Base-by-base conservation (phyloP, 2,113 vertebrate genomes). In the Cinclus mexicanus region DNA sequence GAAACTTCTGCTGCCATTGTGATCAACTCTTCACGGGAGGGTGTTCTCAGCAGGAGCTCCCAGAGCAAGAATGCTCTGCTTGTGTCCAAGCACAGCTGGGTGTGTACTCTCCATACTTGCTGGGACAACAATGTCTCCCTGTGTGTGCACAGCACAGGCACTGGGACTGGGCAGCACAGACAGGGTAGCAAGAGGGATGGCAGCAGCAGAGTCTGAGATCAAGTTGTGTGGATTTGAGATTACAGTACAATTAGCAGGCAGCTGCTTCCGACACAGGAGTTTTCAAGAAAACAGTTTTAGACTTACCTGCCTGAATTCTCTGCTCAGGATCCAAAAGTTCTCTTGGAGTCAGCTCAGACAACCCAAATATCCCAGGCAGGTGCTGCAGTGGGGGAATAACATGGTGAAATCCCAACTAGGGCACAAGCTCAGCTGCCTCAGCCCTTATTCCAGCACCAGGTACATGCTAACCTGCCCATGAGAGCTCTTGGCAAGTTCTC, bases 101-200 rank as follows among this genome's bases (percentile, higher is more conserved):
- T 31, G 26, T 61, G 41, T 44, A 29, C 6, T 42, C 23, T 29
- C 44, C 3, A 2, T 3, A 8, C 47, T 10, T 67, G 23, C 33
- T 24, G 74, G 50, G 33, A 39, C 31, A 76, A 26, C 0, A 8
- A 39, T 1, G 1, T 10, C 23, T 35, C 56, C 41, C 26, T 37
- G 53, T 47, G 37, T 2, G 2, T 1, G 11, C 39, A 28, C 11
- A 35, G 47, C 42, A 42, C 68, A 23, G 6, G 25, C 46, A 14
- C 18, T 2, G 2, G 50, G n/a, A 23, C 41, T 39, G 49, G 28
- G 59, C 33, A n/a, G 10, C 5, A 33, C 0, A 0, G 39, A 46
- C 29, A 42, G 12, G 5, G 35, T 25, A 52, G 23, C 8, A 63
- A 41, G 42, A 71, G 47, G 18, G 25, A 11, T 31, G 31, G 52